Evolutionary conservation across 2,113 vertebrate genomes (phyloP).

Genomic region (Anseranas semipalmata): DNA sequence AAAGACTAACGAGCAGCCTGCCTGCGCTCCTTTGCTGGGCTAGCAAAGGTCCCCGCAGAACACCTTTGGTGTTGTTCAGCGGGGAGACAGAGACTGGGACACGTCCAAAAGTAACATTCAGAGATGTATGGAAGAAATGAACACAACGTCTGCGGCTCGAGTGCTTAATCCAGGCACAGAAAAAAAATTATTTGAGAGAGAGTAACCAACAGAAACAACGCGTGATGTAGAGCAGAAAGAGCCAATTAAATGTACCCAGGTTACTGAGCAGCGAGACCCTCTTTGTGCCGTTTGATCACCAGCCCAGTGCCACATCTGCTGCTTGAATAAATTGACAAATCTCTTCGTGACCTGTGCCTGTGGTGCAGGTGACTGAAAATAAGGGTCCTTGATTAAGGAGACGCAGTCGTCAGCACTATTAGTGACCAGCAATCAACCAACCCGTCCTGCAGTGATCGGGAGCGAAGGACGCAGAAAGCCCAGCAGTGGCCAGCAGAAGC

Average conservation of each 20-base stretch:
- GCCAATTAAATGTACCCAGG: neutral
- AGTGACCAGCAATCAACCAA: neutral
- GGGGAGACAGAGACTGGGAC: neutral
- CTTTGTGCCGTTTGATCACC: neutral
- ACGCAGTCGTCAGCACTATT: accelerated
- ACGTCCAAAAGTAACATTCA: slow-evolving; percentile 2
- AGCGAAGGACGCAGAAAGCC: neutral
- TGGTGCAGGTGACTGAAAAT: neutral
- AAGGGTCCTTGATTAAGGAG: neutral
- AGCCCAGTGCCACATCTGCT: neutral
- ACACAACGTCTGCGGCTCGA: neutral
- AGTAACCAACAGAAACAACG: neutral
- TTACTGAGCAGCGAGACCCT: neutral
- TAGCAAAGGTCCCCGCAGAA: neutral
- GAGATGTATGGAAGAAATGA: neutral
- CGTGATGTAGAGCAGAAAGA: accelerated
- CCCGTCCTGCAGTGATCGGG: neutral
- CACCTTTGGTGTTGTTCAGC: slow-evolving; percentile 37
- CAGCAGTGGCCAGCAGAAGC: neutral
- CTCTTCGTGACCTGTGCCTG: neutral
- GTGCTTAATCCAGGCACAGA: neutral
- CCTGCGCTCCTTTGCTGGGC: neutral
- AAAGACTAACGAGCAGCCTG: slow-evolving; percentile 48
- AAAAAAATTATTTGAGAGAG: neutral
- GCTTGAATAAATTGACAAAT: neutral